phyloP scores from a whole-genome alignment of 2,113 vertebrate species.

The Nannospalax galili region DNA sequence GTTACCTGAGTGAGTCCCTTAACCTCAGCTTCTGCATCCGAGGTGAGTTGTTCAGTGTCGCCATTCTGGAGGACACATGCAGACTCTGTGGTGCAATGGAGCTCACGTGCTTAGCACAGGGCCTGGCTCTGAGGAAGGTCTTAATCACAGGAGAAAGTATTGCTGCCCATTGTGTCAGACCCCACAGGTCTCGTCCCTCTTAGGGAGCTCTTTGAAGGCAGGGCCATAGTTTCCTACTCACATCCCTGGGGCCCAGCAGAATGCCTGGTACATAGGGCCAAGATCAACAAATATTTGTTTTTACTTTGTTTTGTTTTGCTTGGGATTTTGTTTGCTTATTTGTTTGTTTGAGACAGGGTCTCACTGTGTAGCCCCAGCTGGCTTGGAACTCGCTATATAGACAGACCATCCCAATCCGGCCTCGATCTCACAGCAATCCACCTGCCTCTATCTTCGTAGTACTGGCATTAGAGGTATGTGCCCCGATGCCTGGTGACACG shows the following conservation, averaged over 20 bases:
- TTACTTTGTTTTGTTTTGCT: no score
- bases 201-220: background rate
- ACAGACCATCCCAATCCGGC: no score
- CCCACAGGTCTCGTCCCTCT: background rate
- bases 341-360: no score
- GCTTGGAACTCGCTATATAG: no score
- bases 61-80: background rate
- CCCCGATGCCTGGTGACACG: no score
- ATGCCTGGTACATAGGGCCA: background rate
- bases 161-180: background rate
- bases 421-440: no score
- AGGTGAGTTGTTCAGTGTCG: background rate
- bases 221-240: no score
- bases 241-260: background rate
- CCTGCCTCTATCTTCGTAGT: no score
- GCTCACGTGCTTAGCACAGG: background rate
- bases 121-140: no score
- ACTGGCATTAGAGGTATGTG: no score
- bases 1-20: background rate
- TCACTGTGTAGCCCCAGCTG: no score
- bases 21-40: background rate
- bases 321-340: no score
- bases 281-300: background rate
- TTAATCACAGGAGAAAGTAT: background rate
- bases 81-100: background rate